These are phyloP conservation scores for Noctuana brunneofusca DNA, from an alignment of 2,888 invertebrate species.

Conservation along the genomic window DNA sequence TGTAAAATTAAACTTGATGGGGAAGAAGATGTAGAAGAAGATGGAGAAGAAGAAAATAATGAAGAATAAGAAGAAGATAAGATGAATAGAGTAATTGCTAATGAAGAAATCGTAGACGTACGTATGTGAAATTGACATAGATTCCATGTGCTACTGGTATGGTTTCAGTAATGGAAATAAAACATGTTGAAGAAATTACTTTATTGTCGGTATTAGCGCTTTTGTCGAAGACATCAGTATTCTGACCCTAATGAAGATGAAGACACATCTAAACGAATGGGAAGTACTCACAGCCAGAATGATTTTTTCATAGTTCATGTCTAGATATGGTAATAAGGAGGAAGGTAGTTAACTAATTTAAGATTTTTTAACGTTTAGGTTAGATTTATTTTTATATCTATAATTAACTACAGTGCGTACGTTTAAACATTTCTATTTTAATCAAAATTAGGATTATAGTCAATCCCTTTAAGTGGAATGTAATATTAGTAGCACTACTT, in stretches of 20 bases:
- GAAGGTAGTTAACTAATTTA: slow-evolving; percentile 62
- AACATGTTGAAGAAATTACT: slow-evolving; percentile 41
- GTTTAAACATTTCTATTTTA: slow-evolving; percentile 75
- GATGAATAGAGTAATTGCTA: slow-evolving; percentile 20
- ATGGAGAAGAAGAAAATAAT: slow-evolving; percentile 49
- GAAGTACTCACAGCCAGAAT: slow-evolving; percentile 81
- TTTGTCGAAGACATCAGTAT: slow-evolving; percentile 41
- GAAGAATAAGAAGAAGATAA: slow-evolving; percentile 34
- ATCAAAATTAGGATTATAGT: slow-evolving; percentile 66
- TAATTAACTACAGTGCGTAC: slow-evolving; percentile 80
- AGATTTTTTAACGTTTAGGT: slow-evolving; percentile 57
- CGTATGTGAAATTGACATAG: slow-evolving; percentile 62
- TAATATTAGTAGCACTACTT: slow-evolving; percentile 71
- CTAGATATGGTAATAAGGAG: slow-evolving; percentile 73
- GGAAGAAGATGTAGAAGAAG: slow-evolving; percentile 43
- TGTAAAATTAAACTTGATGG: slow-evolving; percentile 46
- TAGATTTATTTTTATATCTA: slow-evolving; percentile 71
- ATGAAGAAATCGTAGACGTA: slow-evolving; percentile 41
- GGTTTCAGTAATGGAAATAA: slow-evolving; percentile 35
- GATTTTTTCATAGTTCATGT: slow-evolving; percentile 74
- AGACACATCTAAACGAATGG: slow-evolving; percentile 66
- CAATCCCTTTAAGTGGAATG: slow-evolving; percentile 72
- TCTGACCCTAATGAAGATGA: slow-evolving; percentile 49
- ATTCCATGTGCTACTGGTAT: slow-evolving; percentile 41
- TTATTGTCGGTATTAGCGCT: slow-evolving; percentile 67